Base-by-base conservation (phyloP, 2,888 invertebrate genomes). In the Acleris sparsana region DNA sequence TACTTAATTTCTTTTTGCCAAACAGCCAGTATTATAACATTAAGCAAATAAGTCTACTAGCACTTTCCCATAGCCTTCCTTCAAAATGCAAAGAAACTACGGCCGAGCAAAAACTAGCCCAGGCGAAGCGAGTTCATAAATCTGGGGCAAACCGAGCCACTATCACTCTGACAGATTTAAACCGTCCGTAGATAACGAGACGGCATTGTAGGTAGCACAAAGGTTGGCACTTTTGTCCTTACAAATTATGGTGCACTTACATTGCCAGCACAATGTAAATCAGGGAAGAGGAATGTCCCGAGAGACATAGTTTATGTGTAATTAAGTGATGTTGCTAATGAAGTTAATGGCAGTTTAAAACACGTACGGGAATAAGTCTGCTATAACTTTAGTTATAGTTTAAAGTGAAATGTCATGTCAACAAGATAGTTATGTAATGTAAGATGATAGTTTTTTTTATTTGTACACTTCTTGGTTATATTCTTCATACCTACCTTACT, bases 141-240 rank as follows among this genome's bases (percentile, higher is more conserved):
- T 65, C 55, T 39, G 22, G 16, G 7, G 55, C 51, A 61, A 53
- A 61, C 65, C 60, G 60, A 59, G 64, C 29, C 60, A 61, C 65
- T 65, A 65, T 65, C 65, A 65, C 64, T 16, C 53, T 17, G 65
- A 51, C 65, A 60, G 65, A 65, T 65, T 65, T 65, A 65, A 65
- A 61, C 65, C 55, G 48, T 60, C 65, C 55, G 65, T 61, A 65
- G 65, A 65, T 65, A 65, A 65, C 65, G 48, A 59, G 63, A n/a
- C 62, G 57, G 65, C 51, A 65, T 55, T 65, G 60, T 65, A 65
- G 65, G 60, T 55, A 49, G 57, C 44, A 57, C 49, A 65, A 65
- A 65, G 65, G 65, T 65, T 64, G 59, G 64, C 59, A 65, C 65
- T 65, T 65, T 65, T 65, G 65, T 65, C 65, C 60, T 65, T 60